These are phyloP conservation scores for Cantharis nigra DNA, from an alignment of 2,888 invertebrate genomes.

Conservation along the genomic window DNA sequence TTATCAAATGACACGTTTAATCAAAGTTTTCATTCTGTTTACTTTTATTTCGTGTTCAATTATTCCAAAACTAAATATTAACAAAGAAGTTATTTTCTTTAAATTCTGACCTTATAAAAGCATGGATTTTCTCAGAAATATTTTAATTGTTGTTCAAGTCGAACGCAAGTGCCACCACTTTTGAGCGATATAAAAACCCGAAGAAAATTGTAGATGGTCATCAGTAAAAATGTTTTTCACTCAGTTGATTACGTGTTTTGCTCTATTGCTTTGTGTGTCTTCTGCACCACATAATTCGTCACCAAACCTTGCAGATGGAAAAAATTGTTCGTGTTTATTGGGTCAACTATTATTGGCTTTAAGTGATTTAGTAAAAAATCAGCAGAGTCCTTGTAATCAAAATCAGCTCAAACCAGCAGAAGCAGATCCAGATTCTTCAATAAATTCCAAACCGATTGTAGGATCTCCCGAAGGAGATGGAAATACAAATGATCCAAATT, in stretches of 20 bases:
- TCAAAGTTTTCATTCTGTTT: background rate
- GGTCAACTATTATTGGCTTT: conserved; percentile 7
- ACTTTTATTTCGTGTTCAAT: background rate
- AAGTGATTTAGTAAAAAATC: conserved; percentile 13
- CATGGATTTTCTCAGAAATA: background rate
- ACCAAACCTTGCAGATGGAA: background rate
- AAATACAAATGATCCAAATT: background rate
- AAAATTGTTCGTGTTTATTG: conserved; percentile 9
- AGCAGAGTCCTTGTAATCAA: background rate
- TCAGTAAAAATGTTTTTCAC: background rate
- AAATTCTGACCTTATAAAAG: background rate
- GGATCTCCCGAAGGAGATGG: too few species aligned
- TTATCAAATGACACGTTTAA: background rate
- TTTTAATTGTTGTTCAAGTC: background rate
- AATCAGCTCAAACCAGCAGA: background rate
- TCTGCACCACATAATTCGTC: background rate
- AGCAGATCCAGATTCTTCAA: background rate
- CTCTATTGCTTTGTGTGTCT: background rate
- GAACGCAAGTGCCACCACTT: background rate
- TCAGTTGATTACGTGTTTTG: background rate
- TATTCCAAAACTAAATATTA: background rate
- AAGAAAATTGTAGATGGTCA: background rate
- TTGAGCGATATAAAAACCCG: background rate
- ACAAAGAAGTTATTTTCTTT: background rate
- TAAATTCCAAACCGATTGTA: too few species aligned